Percentiles rank a stretch among this genome's conserved stretches.
Evolutionary conservation across 2,113 vertebrate species (phyloP).

Genomic region (Gymnobelideus leadbeateri): DNA sequence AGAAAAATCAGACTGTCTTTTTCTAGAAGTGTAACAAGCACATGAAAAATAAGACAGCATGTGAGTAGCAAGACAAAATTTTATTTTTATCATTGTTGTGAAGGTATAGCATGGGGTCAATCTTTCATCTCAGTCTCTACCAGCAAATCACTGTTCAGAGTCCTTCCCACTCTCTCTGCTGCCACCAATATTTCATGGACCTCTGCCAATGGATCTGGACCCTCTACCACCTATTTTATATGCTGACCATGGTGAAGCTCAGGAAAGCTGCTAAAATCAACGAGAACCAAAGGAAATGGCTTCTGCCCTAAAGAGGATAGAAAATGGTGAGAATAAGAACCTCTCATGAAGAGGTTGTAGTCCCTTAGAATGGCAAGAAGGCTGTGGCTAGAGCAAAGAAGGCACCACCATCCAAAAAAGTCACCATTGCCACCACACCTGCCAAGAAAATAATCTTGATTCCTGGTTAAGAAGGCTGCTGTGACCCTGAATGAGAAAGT

Average conservation of each 20-base stretch:
- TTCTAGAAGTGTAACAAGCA: background rate
- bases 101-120: too few relatives aligned
- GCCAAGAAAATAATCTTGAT: too few relatives aligned
- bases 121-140: background rate
- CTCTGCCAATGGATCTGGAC: background rate
- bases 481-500: too few relatives aligned
- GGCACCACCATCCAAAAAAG: too few relatives aligned
- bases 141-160: background rate
- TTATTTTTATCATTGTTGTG: background rate
- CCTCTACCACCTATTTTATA: background rate
- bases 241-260: too few relatives aligned
- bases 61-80: background rate
- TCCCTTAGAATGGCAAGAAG: background rate
- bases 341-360: background rate
- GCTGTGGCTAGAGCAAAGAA: background rate
- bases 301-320: background rate
- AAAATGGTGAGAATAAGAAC: background rate
- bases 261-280: too few relatives aligned
- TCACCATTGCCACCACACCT: too few relatives aligned
- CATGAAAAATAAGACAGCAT: background rate
- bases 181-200: background rate
- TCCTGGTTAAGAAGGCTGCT: too few relatives aligned
- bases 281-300: background rate
- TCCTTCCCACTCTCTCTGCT: background rate
- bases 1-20: background rate